A percentile compares a stretch with the other conserved stretches of the same genome.
Conservation (phyloP, 2,797 vertebrate species). For the Rhadinocentrus ornatus region DNA sequence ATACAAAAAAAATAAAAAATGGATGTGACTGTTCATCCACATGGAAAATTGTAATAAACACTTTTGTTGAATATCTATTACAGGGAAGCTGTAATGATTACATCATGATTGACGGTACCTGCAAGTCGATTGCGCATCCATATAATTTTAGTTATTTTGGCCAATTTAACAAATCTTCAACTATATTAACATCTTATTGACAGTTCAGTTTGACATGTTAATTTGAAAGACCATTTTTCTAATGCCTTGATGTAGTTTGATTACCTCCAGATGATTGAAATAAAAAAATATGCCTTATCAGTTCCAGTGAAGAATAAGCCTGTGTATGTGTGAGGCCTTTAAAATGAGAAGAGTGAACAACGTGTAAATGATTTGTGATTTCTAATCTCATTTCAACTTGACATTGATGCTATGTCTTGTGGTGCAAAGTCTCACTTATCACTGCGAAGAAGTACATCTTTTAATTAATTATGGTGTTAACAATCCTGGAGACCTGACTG, state of each 20-base stretch:
- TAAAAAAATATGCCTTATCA: not conserved
- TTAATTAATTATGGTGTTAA: not conserved
- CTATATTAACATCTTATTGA: not conserved
- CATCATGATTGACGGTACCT: not conserved
- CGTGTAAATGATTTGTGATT: constrained; percentile 30
- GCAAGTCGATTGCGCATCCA: not conserved
- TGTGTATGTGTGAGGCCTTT: not conserved
- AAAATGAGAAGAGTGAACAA: constrained; percentile 3
- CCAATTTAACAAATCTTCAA: not conserved
- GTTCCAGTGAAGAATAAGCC: not conserved
- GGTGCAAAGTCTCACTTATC: not conserved
- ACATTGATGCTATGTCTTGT: not conserved
- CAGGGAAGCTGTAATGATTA: constrained; percentile 6
- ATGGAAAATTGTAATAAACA: constrained; percentile 19
- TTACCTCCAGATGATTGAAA: not conserved
- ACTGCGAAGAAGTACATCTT: not conserved
- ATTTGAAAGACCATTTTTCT: not conserved
- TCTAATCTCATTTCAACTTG: constrained; percentile 39
- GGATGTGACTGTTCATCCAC: constrained; percentile 6
- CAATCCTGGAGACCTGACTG: not conserved
- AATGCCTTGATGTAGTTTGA: not conserved
- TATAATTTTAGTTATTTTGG: not conserved
- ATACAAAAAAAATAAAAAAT: too few species aligned
- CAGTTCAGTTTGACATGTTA: not conserved
- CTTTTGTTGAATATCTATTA: constrained; percentile 14